Evolutionary conservation across 2,113 vertebrate genomes (phyloP).

Genomic region (Sylvicapra grimmia): DNA sequence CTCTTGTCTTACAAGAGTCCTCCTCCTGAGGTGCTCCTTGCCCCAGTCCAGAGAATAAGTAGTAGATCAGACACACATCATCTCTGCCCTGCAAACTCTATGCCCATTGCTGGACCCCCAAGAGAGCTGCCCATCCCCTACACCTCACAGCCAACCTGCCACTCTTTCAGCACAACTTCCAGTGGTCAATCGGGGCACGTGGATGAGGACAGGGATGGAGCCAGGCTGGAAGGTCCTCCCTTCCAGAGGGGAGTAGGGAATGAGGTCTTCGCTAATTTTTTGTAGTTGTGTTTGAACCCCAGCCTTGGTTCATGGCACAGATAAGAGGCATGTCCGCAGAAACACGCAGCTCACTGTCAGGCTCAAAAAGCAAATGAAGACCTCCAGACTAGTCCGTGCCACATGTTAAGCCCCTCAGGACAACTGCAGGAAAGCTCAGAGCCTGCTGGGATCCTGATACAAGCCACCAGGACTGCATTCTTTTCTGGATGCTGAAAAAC

Average conservation of each 20-base stretch:
- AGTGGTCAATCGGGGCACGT: accelerated
- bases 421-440: not conserved
- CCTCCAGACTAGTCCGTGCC: not conserved
- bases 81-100: not conserved
- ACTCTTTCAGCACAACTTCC: not conserved
- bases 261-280: not conserved
- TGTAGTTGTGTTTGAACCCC: not conserved
- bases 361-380: not conserved
- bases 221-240: not conserved
- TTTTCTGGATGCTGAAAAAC: not conserved
- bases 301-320: not conserved
- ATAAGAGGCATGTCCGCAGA: not conserved
- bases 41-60: not conserved
- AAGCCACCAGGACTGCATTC: not conserved
- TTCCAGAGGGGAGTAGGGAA: not conserved
- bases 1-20: not conserved
- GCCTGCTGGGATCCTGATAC: not conserved
- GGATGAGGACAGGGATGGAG: not conserved
- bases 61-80: not conserved
- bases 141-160: not conserved
- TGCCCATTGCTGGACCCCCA: too few relatives aligned
- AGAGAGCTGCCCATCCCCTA: not conserved
- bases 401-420: not conserved
- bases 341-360: not conserved
- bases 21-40: not conserved